Evolutionary conservation across 2,797 vertebrate species (phyloP).

Genomic region (Sebastiscus tertius): DNA sequence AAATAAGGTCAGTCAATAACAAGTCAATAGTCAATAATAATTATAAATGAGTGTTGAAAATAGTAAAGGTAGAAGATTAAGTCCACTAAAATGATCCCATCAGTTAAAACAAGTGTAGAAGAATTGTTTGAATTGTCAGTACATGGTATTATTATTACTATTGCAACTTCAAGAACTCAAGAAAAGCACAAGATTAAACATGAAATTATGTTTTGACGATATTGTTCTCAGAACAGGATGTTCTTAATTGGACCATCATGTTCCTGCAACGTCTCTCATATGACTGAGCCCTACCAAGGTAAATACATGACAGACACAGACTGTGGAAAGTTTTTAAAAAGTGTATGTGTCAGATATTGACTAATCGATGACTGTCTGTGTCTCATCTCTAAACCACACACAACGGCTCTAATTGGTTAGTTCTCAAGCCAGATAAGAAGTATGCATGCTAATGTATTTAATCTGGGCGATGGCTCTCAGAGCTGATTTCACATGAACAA

Average conservation of each 20-base stretch:
- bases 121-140: background rate
- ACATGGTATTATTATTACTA: background rate
- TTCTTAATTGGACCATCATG: conserved; percentile 21
- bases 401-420: conserved; percentile 55
- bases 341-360: conserved; percentile 19
- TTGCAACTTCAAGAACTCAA: background rate
- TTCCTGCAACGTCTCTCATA: background rate
- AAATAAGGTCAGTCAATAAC: background rate
- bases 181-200: background rate
- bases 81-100: background rate
- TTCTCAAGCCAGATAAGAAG: conserved; percentile 60
- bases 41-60: background rate
- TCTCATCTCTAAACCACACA: conserved; percentile 41
- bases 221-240: conserved; percentile 16
- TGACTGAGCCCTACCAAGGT: conserved; percentile 3
- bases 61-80: background rate
- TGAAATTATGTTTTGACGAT: background rate
- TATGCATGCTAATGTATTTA: conserved; percentile 74
- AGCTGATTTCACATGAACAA: conserved; percentile 80
- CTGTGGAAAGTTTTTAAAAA: background rate
- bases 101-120: too few relatives aligned
- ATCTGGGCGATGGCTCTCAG: conserved; percentile 72
- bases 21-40: background rate
- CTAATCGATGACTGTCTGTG: conserved; percentile 9
- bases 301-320: conserved; percentile 9